phyloP scores from a whole-genome alignment of 2,888 invertebrate genomes.

The Parnassius smintheus region DNA sequence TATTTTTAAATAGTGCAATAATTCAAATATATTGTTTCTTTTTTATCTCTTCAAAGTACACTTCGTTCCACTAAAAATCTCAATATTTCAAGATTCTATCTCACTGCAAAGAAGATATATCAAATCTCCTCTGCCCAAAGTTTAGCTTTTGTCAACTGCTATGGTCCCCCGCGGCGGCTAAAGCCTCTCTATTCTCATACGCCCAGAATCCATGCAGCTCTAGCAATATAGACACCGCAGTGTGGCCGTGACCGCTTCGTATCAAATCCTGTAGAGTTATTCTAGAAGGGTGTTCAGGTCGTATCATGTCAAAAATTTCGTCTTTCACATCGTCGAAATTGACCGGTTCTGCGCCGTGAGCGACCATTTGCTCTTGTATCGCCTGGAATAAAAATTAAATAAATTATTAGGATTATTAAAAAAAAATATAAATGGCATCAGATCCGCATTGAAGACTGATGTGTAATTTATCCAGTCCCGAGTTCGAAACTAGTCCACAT shows the following conservation, averaged over 20 bases:
- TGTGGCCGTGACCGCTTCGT: conserved; percentile 94
- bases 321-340: conserved; percentile 97
- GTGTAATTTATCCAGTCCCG: too few species aligned
- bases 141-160: conserved; percentile 41
- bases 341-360: conserved; percentile 93
- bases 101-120: conserved; percentile 17
- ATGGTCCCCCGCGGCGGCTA: conserved; percentile 86
- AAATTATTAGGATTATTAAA: neutral
- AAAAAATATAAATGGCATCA: too few species aligned
- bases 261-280: conserved; percentile 94
- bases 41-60: too few species aligned
- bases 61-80: too few species aligned
- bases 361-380: conserved; percentile 94
- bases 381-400: conserved; percentile 76
- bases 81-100: neutral
- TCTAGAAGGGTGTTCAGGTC: conserved; percentile 89
- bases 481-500: too few species aligned
- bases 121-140: conserved; percentile 39
- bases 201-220: conserved; percentile 98
- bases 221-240: conserved; percentile 95
- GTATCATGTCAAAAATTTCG: conserved; percentile 99
- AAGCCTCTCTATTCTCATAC: conserved; percentile 95
- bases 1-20: too few species aligned
- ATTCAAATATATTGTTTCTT: too few species aligned
- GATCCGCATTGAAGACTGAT: too few species aligned